Evolutionary conservation across 1,140 invertebrate genomes (phyloP), one percentile per base, ranked within the genome.

Genomic region (Phocides pigmalion): DNA sequence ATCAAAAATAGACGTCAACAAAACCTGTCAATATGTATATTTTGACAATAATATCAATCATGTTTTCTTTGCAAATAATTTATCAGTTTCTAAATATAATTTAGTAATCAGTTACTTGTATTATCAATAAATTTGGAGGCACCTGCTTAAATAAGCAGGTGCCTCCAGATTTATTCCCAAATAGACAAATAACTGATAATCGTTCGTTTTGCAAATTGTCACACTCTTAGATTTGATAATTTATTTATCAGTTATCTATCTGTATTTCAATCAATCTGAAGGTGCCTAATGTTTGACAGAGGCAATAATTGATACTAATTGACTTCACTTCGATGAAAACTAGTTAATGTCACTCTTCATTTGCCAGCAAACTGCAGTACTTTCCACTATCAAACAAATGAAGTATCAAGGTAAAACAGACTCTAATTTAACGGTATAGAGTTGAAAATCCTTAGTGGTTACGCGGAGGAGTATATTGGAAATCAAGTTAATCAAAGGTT

Each of bases 401-500:
- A n/a, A 12, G 20, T 28, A 16, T 14, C 14, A 56, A 12, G 2
- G 12, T 28, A 42, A 56, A 56, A 14, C 3, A 15, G 20, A 42
- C 53, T 56, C 9, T 56, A 42, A 11, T 6, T 0, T 4, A 25
- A 2, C 0, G 14, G 4, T 16, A 44, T 42, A 56, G 16, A 56
- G 37, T n/a, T 42, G 20, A 42, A 56, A 56, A 11, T 56, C 11
- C 19, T 3, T 14, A 8, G 22, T 8, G n/a, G 0, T 5, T 9
- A 4, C 0, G 9, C 32, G 12, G 17, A 16, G 6, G 15, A 42
- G 42, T 59, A 35, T 47, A 59, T 46, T 58, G 54, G 39, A 58
- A 58, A 44, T 44, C 14, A 56, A 56, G 53, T 69, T 69, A 62
- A 65, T 69, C 54, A 69, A 69, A 64, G 67, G 67, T 69, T 65